Base-by-base conservation (phyloP, 1,140 invertebrate genomes). In the Paraescarpia echinospica region DNA sequence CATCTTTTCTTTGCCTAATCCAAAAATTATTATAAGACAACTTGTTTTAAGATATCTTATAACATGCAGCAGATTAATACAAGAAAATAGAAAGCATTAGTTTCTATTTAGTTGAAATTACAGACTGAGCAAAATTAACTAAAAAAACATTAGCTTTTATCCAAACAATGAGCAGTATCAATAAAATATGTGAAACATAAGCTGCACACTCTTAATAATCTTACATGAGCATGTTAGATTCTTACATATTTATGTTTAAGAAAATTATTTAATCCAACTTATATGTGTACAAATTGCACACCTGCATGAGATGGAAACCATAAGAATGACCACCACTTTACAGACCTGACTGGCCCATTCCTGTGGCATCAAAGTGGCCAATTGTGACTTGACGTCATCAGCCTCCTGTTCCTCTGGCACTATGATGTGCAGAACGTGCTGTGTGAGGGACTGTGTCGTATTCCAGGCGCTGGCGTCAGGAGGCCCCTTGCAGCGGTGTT, bases 401-500 rank as follows among this genome's bases (percentile, higher is more conserved):
- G 35, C n/a, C 14, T 90, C 34, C 89, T 34, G 35, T 18, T 34
- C 89, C 14, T 90, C 89, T 31, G 34, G 34, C 34, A 91, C 34
- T 9, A 48, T 51, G 91, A 41, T 91, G 33, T 34, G 91, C 4
- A 33, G 48, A 12, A 35, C 91, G 18, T 91, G 34, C 91, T 91
- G 91, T 1, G 41, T 33, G 22, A 51, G 18, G 33, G 22, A 34
- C 34, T 41, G 34, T 34, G 12, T 18, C 34, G 34, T 41, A 34
- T 51, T 59, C 41, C 33, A 41, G 18, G 90, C 18, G 90, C 34
- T 35, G 33, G 48, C 33, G 5, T 34, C 91, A 41, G 91, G 33
- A 1, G n/a, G 33, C 14, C 33, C 92, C 41, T 92, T 59, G 88
- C 59, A 92, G 33, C 33, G 51, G 88, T 92, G 92, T 41, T 77